Evolutionary conservation across 1,140 invertebrate genomes (phyloP), one percentile per base, ranked within the genome.

Genomic region (Chrysoperla carnea): DNA sequence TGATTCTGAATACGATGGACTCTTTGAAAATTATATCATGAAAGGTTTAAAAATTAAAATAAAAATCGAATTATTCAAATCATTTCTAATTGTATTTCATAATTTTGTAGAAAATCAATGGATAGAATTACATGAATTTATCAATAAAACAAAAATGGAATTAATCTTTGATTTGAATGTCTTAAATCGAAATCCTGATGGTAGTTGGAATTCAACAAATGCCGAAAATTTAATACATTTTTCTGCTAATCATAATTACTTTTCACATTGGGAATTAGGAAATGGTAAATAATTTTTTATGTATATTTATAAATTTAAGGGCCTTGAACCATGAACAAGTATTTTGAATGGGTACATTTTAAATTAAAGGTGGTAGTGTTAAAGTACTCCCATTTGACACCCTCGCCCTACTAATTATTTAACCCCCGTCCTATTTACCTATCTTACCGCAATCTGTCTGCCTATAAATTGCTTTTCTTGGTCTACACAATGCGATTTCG

Each of bases 81-180:
- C 2, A 33, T 11, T 33, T 6, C 8, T 33, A 33, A 33, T 33
- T 4, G 4, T 4, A 33, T 6, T 33, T 33, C 2, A 43, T 14
- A 28, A 2, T 29, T 44, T 27, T 46, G 46, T 41, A 58, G 55
- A 40, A 36, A n/a, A 40, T 3, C 64, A 72, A 49, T 76, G 69
- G 68, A 59, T 61, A 29, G 48, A 65, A 49, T 53, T 84, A n/a
- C 75, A 78, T 48, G 52, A 70, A 36, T 79, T 83, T 52, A 63
- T 67, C 23, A 50, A 55, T 44, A 55, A 63, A 23, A 61, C 67
- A 2, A 56, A 66, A 29, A 54, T 73, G 35, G 64, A 68, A 50
- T 64, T 82, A 46, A 59, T 84, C 27, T 83, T 81, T 59, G 73
- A 75, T 54, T 60, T 83, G 9, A 84, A 84, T 58, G 65, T 69